A percentile compares a stretch with the other conserved stretches of the same genome.
phyloP scores from a whole-genome alignment of 2,888 invertebrate genomes.

The Cosmopolites sordidus region DNA sequence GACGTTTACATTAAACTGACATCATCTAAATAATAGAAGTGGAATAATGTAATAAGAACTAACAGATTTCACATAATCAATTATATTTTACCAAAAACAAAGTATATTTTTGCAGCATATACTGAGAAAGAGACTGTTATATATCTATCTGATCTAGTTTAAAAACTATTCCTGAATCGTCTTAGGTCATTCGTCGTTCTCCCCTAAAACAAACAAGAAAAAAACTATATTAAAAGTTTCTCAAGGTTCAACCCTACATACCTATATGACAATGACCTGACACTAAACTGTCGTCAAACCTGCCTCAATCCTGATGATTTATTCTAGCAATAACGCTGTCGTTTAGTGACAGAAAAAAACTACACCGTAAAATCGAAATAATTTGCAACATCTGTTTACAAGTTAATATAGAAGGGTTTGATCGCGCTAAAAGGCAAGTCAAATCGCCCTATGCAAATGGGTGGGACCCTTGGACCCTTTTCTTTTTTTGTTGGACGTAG shows the following conservation, averaged over 20 bases:
- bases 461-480: not conserved
- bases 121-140: too few species aligned
- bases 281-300: not conserved
- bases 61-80: too few species aligned
- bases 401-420: constrained; percentile 37
- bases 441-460: constrained; percentile 38
- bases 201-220: constrained; percentile 39
- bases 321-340: constrained; percentile 10
- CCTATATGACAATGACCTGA: too few species aligned
- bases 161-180: too few species aligned
- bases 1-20: too few species aligned
- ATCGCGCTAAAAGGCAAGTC: constrained; percentile 36
- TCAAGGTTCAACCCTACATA: too few species aligned
- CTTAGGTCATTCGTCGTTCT: constrained; percentile 41
- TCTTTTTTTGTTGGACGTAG: constrained; percentile 8
- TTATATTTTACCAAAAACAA: too few species aligned
- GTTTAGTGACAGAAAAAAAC: constrained; percentile 17
- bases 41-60: too few species aligned
- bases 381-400: constrained; percentile 43
- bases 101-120: too few species aligned
- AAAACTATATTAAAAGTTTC: too few species aligned
- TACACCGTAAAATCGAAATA: constrained; percentile 21
- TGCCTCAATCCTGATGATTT: constrained; percentile 10
- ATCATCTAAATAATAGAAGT: too few species aligned
- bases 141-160: too few species aligned